Conservation (phyloP, 2,113 vertebrate species). For the Malurus cyaneus region DNA sequence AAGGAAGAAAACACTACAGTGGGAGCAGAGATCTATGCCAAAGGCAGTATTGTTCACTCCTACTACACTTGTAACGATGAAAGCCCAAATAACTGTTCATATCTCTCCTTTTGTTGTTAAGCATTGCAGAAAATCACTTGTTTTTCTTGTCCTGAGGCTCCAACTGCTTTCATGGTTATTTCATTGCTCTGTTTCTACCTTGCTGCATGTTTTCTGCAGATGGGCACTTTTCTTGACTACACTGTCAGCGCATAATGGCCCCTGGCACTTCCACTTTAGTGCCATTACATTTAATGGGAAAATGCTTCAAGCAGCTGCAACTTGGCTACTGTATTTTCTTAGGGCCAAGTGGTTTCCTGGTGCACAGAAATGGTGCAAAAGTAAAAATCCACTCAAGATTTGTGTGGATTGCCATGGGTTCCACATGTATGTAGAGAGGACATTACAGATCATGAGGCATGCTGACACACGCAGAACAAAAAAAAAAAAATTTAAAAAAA, state of each 20-base stretch:
- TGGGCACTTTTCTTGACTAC: slow-evolving; percentile 19
- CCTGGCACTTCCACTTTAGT: background rate
- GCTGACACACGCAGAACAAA: too few relatives aligned
- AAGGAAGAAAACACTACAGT: background rate
- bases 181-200: slow-evolving; percentile 46
- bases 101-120: slow-evolving; percentile 21
- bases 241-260: background rate
- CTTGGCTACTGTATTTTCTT: background rate
- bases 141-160: slow-evolving; percentile 45
- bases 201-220: slow-evolving; percentile 36
- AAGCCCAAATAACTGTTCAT: background rate
- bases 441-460: too few relatives aligned
- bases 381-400: background rate
- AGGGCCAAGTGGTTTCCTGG: background rate
- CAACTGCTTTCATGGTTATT: slow-evolving; percentile 32
- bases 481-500: too few relatives aligned
- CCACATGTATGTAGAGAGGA: too few relatives aligned
- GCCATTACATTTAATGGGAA: slow-evolving; percentile 8
- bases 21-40: background rate
- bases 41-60: background rate
- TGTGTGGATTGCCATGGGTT: background rate
- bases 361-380: background rate
- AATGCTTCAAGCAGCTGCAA: slow-evolving; percentile 13
- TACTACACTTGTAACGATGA: background rate
- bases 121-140: slow-evolving; percentile 3